Evolutionary conservation across 2,113 vertebrate species (phyloP).

Genomic region (Ivindomyrus marchei): DNA sequence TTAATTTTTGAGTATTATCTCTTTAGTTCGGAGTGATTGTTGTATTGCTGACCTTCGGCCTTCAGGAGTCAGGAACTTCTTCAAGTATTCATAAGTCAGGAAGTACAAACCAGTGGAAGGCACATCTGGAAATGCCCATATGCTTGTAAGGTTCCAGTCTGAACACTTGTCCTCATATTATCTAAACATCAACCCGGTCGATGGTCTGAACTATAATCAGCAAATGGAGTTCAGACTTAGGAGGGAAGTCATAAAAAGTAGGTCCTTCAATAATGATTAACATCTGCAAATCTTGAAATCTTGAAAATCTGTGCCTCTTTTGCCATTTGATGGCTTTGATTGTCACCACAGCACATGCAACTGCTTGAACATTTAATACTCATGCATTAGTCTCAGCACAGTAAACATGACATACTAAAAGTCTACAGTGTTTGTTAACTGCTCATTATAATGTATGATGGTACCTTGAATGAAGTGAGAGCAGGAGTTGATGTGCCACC

Average conservation of each 20-base stretch:
- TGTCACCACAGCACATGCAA: not conserved
- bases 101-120: slow-evolving; percentile 66
- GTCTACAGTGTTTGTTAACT: not conserved
- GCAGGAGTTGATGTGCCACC: not conserved
- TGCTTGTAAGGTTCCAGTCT: not conserved
- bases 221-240: not conserved
- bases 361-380: not conserved
- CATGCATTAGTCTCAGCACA: not conserved
- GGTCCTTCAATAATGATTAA: not conserved
- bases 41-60: slow-evolving; percentile 50
- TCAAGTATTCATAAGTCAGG: slow-evolving; percentile 62
- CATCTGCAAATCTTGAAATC: not conserved
- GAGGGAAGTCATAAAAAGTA: not conserved
- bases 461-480: not conserved
- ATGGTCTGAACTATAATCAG: not conserved
- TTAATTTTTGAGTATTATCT: not conserved
- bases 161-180: not conserved
- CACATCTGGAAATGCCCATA: slow-evolving; percentile 48
- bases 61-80: slow-evolving; percentile 53
- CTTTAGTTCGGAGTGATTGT: not conserved
- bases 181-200: not conserved
- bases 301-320: not conserved
- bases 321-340: not conserved
- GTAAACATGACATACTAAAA: not conserved
- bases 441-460: not conserved